Base-by-base conservation (phyloP, 2,888 invertebrate genomes). In the Cosmopolites sordidus region DNA sequence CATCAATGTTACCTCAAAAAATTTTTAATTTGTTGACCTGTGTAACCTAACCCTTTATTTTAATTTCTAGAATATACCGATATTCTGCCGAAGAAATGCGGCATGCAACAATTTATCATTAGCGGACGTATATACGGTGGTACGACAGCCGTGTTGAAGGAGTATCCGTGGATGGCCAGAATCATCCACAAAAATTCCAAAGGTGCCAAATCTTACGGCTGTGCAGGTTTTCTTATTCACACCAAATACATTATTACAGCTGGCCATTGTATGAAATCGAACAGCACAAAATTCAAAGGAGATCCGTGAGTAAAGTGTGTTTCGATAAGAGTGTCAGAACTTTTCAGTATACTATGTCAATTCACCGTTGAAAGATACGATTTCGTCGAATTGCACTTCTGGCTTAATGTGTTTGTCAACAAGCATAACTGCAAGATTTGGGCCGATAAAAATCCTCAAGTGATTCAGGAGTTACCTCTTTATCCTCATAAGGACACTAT, bases 141-240 rank as follows among this genome's bases (percentile, higher is more conserved):
- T 3, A 64, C 61, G 2, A 69, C 67, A 43, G 75, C 80, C 1
- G 56, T 56, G 0, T 62, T 81, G 12, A 78, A 78, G 40, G 77
- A 81, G 59, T 79, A 77, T 64, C 81, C 81, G 0, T 81, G 81
- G 80, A 63, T 79, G 65, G 75, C 71, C 0, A 66, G 79, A 12
- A 67, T 81, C 29, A 73, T 77, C 45, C 79, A 80, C 62, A 73
- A 70, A 48, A 65, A 65, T 27, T 58, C 56, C 17, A 51, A 64
- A 49, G 68, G 67, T 4, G 55, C 56, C 11, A 65, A 62, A 56
- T 63, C 61, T 16, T 65, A 64, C 40, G 73, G 73, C 2, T 81
- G 81, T 60, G 75, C 77, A 0, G 81, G 77, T 3, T 73, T 75
- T 40, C 69, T 82, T 9, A 78, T 82, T 58, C 78, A 78, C 59